phyloP scores from a whole-genome alignment of 2,113 vertebrate species.

The Crotalus helleri region DNA sequence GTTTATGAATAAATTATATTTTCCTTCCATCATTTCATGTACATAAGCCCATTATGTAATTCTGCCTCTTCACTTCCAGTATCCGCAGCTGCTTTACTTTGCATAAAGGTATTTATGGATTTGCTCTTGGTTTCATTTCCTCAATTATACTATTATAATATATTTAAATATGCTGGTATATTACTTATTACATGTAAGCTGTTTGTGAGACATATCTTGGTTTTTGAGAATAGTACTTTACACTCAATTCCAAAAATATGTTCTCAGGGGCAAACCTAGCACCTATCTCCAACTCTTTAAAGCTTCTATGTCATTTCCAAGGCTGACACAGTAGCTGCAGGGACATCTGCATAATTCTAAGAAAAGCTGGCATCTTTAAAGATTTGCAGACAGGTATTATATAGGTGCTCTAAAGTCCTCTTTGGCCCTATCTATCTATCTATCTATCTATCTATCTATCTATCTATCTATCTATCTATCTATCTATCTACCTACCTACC shows the following conservation, averaged over 20 bases:
- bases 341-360: neutral
- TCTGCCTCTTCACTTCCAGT: neutral
- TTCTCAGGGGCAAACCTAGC: neutral
- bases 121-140: neutral
- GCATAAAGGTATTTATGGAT: neutral
- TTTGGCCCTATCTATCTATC: neutral
- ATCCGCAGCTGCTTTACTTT: neutral
- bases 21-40: neutral
- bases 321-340: neutral
- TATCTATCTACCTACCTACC: too few species aligned
- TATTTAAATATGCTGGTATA: neutral
- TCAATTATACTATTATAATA: neutral
- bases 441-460: neutral
- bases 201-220: neutral
- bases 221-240: neutral
- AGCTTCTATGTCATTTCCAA: neutral
- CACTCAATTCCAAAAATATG: neutral
- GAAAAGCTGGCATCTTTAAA: neutral
- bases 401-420: neutral
- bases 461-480: too few species aligned
- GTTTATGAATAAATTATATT: neutral
- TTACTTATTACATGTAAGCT: neutral
- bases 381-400: neutral
- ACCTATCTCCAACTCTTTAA: neutral
- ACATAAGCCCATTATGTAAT: neutral